Evolutionary conservation across 2,113 vertebrate genomes (phyloP), one percentile per base, ranked within the genome.

Genomic region (Hylia prasina): DNA sequence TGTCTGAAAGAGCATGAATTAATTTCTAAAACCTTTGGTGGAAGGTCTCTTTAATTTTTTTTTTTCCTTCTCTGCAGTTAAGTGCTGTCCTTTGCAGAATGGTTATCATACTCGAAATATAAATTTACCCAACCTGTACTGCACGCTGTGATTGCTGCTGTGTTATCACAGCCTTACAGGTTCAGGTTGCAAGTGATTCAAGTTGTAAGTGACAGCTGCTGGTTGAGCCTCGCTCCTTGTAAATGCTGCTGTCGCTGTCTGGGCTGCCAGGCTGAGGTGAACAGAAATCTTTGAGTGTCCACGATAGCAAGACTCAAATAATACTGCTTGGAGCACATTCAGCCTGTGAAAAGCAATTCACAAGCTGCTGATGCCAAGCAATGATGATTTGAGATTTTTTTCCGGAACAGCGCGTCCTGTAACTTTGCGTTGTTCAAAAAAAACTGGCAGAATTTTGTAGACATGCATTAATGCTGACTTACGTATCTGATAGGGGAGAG

Each of bases 151-250:
- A 73, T 82, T 91, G 78, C 92, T 95, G 92, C 95, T 92, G 76
- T 94, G 89, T 96, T 95, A 93, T 96, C 95, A 51, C 92, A 96
- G 80, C 82, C 94, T 92, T 90, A 51, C 92, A 94, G 92, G 76
- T 77, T 86, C 20, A 6, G 56, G 31, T 87, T 92, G 82, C 42
- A 47, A 81, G 72, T 75, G 86, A 92, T 93, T 91, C 39, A 64
- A 69, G 93, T 68, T 66, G 7, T 66, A 94, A 89, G 65, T 89
- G 93, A 86, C 91, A 94, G 91, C 86, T 94, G 75, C 90, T 96
- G 92, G 73, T 92, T 48, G 39, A 33, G 69, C 51, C 35, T 57
- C 3, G 33, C 42, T 78, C n/a, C 50, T 57, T 63, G 54, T 61
- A 40, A 50, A 40, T 45, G 50, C 40, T 81, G 72, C 58, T 96